Base-by-base conservation (phyloP, 2,797 vertebrate genomes). In the Eulemur rubriventer region DNA sequence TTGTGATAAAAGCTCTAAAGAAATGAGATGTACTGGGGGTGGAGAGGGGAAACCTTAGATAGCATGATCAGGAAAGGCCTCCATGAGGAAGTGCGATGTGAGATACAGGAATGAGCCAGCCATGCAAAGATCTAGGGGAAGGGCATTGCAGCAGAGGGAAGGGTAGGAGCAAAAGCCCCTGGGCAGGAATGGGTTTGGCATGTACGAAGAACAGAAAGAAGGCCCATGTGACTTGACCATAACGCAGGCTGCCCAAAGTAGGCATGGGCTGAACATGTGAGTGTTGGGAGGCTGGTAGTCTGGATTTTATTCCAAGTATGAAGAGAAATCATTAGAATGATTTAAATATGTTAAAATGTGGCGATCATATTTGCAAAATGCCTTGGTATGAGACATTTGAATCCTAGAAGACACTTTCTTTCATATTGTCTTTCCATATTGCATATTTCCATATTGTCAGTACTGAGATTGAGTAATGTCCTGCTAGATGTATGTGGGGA, bases 61-160 rank as follows among this genome's bases (percentile, higher is more conserved):
- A 65, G 18, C 18, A 30, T 17, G 35, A 67, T 43, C 18, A 12
- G 55, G 52, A 80, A 91, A 89, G 69, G 2, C 10, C 33, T 83
- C 28, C 7, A 35, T 35, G 52, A 87, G 11, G 26, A 97, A 87
- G 59, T 97, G 28, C 95, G 46, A 91, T 48, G 61, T 89, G 33
- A 91, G 50, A 87, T 52, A 69, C 35, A 75, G 30, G 38, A 91
- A 63, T 26, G 46, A 88, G 50, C 13, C 46, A 70, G 52, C 5
- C 20, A 50, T 41, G 28, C 33, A 89, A 80, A 88, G 55, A 52
- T 86, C 73, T 75, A 38, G 52, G 50, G 70, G 20, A 76, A 87
- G 16, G 83, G 2, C 13, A 35, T 0, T 59, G 20, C 43, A 38
- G 43, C n/a, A 63, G 24, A 91, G 11, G 13, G 28, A 91, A 88